These are phyloP conservation scores for Caenorhabditis panamensis DNA, from an alignment of 2,888 invertebrate species.

Conservation along the genomic window DNA sequence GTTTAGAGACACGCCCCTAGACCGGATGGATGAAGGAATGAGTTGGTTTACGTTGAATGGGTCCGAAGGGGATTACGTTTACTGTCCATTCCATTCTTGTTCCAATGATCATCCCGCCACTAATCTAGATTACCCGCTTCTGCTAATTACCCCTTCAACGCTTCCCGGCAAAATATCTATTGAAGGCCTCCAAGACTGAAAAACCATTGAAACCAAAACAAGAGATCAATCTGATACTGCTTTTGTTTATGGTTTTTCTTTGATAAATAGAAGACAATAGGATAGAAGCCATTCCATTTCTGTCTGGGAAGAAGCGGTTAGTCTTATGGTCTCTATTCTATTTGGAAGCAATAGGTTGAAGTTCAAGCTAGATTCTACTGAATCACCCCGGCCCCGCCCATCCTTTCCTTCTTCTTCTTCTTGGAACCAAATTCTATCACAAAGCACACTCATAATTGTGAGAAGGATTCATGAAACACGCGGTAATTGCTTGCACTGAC, in stretches of 20 bases:
- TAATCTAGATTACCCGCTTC: no score
- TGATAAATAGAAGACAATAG: not conserved
- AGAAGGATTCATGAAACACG: conserved; percentile 26
- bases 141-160: no score
- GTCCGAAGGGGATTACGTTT: no score
- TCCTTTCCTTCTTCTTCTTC: conserved; percentile 7
- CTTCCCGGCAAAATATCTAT: no score
- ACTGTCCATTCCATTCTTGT: no score
- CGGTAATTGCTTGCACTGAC: conserved; percentile 36
- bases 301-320: not conserved
- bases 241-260: not conserved
- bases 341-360: no score
- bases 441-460: conserved; percentile 30
- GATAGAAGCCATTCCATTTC: not conserved
- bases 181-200: no score
- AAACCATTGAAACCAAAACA: not conserved
- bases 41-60: no score
- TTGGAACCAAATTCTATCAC: conserved; percentile 5
- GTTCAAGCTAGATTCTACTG: conserved; percentile 8
- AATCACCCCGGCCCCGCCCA: conserved; percentile 16
- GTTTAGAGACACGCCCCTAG: conserved; percentile 31
- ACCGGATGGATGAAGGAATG: conserved; percentile 2
- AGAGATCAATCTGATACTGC: not conserved
- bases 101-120: no score
- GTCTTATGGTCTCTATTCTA: not conserved